Percentiles rank a stretch among this genome's conserved stretches.
Evolutionary conservation across 2,113 vertebrate genomes (phyloP).

Genomic region (Xerus inauris): DNA sequence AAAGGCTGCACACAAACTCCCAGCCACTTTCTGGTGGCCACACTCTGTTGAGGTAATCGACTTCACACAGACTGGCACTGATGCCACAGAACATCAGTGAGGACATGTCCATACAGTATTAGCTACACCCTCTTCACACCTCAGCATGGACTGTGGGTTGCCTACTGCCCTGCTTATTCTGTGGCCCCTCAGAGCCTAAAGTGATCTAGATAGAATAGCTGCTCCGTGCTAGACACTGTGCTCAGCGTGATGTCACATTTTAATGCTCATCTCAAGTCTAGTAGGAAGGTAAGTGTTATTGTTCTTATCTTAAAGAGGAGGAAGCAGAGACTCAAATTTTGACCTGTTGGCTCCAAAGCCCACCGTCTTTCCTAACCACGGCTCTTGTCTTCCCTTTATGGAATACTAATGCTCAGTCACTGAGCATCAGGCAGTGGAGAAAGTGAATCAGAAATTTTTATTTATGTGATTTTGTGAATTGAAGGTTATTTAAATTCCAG

Average conservation of each 20-base stretch:
- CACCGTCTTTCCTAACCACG: neutral
- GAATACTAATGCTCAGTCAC: neutral
- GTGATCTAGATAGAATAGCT: neutral
- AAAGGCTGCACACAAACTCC: neutral
- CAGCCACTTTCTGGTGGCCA: neutral
- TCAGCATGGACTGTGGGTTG: too few species aligned
- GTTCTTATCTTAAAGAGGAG: slow-evolving; percentile 9
- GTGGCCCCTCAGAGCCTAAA: neutral
- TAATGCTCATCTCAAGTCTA: neutral
- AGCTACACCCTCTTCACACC: neutral
- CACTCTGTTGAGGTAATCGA: neutral
- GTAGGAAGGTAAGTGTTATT: slow-evolving; percentile 15
- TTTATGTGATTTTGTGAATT: neutral
- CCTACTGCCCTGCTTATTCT: neutral
- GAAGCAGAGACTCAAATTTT: neutral
- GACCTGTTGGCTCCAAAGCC: neutral
- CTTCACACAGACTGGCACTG: neutral
- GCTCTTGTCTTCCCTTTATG: neutral
- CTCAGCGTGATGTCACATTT: neutral
- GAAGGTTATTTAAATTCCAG: slow-evolving; percentile 45
- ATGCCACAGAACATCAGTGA: neutral
- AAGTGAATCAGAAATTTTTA: slow-evolving; percentile 6
- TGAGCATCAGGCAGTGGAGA: neutral
- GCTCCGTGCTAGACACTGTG: neutral
- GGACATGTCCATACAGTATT: fast-evolving